Evolutionary conservation across 1,140 invertebrate genomes (phyloP).

Genomic region (Propsilocerus akamusi): DNA sequence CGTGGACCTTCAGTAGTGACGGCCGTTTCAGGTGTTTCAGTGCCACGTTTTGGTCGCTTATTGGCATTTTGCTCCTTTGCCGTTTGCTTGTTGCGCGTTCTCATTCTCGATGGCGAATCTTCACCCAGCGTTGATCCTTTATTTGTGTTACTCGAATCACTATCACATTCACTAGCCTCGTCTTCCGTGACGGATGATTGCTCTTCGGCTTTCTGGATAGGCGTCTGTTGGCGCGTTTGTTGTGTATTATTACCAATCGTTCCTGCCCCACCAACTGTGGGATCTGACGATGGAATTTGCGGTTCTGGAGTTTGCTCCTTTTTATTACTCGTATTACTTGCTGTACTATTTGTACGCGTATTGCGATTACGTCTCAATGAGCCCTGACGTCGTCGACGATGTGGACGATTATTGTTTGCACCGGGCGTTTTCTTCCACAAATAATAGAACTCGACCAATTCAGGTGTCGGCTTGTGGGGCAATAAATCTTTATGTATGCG

Average conservation of each 20-base stretch:
- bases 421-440: constrained; percentile 99
- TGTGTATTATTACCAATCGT: constrained; percentile 24
- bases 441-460: constrained; percentile 97
- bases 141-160: constrained; percentile 60
- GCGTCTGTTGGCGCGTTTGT: constrained; percentile 24
- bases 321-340: constrained; percentile 27
- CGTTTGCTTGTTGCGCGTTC: constrained; percentile 58
- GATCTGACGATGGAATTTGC: no score
- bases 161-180: constrained; percentile 83
- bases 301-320: constrained; percentile 23
- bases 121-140: constrained; percentile 31
- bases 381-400: constrained; percentile 69
- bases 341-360: constrained; percentile 41
- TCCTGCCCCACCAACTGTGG: constrained; percentile 35
- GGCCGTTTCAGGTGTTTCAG: constrained; percentile 43
- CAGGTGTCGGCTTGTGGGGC: constrained; percentile 89
- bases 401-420: constrained; percentile 82
- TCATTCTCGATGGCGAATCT: constrained; percentile 66
- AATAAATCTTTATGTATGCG: constrained; percentile 91
- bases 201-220: constrained; percentile 40
- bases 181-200: constrained; percentile 87
- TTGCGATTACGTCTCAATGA: constrained; percentile 77
- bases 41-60: constrained; percentile 45
- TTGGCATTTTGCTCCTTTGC: constrained; percentile 51
- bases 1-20: constrained; percentile 28